Percentiles rank a stretch among this genome's conserved stretches.
Conservation (phyloP, 2,113 vertebrate species). For the Seriola quinqueradiata region DNA sequence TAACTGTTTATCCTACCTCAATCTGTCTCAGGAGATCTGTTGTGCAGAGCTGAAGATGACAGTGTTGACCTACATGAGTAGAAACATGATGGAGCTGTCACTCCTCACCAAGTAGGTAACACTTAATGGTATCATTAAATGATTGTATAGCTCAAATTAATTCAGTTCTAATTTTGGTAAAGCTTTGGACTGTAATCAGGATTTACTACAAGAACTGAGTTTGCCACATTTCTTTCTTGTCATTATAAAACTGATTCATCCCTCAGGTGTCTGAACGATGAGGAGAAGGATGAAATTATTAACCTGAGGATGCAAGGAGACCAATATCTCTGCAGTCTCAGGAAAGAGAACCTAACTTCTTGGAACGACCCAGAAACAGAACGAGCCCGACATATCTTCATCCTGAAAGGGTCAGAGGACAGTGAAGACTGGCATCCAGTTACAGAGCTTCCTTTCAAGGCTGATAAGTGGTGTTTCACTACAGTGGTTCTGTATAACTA, state of each 20-base stretch:
- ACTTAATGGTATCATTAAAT: not conserved
- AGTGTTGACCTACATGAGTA: constrained; percentile 80
- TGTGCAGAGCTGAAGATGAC: constrained; percentile 79
- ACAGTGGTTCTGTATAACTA: constrained; percentile 85
- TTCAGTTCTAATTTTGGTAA: not conserved
- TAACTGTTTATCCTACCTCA: constrained; percentile 79
- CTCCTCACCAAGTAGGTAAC: constrained; percentile 64
- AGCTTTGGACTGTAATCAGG: not conserved
- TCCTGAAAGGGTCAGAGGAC: constrained; percentile 62
- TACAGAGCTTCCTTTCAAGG: constrained; percentile 82
- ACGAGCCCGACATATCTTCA: constrained; percentile 69
- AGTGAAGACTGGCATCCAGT: constrained; percentile 68
- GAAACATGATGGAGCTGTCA: constrained; percentile 81
- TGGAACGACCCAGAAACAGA: constrained; percentile 71
- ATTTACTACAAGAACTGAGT: not conserved
- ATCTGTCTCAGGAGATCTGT: constrained; percentile 79
- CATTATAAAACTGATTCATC: not conserved
- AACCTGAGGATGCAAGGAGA: constrained; percentile 68
- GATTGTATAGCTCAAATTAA: not conserved
- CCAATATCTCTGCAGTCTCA: constrained; percentile 77
- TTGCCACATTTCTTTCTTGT: not conserved
- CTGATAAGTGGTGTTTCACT: constrained; percentile 88
- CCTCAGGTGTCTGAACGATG: constrained; percentile 60
- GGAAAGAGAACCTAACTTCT: constrained; percentile 84
- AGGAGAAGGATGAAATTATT: constrained; percentile 68